Conservation (phyloP, 2,888 invertebrate species). For the Andrena praecox region DNA sequence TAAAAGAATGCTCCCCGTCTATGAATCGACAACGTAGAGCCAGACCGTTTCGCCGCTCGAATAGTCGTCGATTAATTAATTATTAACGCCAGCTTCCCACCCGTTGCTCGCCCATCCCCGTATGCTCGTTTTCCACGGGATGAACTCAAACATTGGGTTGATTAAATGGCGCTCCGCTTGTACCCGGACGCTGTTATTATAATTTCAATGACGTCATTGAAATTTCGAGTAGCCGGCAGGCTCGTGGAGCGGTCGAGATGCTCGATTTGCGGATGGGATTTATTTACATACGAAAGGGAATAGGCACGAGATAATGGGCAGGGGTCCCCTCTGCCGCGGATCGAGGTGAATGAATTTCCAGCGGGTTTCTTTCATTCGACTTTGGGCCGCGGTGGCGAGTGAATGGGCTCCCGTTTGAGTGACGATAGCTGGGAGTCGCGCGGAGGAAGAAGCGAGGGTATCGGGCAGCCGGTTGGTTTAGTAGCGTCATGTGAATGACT, state of each 20-base stretch:
- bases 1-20: neutral
- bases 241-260: neutral
- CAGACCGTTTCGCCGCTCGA: neutral
- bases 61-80: slow-evolving; percentile 15
- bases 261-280: neutral
- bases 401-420: neutral
- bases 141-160: slow-evolving; percentile 26
- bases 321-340: neutral
- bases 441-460: neutral
- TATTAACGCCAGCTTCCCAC: neutral
- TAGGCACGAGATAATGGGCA: neutral
- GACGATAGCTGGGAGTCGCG: neutral
- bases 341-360: slow-evolving; percentile 26
- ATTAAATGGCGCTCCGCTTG: slow-evolving; percentile 1
- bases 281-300: slow-evolving; percentile 19
- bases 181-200: neutral
- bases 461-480: neutral
- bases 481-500: neutral
- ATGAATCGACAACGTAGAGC: neutral
- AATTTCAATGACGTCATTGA: slow-evolving; percentile 20
- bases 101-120: too few relatives aligned
- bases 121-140: slow-evolving; percentile 4
- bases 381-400: neutral
- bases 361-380: slow-evolving; percentile 14
- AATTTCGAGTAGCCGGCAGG: neutral